Base-by-base conservation (phyloP, 1,140 invertebrate genomes). In the Tribolium castaneum region DNA sequence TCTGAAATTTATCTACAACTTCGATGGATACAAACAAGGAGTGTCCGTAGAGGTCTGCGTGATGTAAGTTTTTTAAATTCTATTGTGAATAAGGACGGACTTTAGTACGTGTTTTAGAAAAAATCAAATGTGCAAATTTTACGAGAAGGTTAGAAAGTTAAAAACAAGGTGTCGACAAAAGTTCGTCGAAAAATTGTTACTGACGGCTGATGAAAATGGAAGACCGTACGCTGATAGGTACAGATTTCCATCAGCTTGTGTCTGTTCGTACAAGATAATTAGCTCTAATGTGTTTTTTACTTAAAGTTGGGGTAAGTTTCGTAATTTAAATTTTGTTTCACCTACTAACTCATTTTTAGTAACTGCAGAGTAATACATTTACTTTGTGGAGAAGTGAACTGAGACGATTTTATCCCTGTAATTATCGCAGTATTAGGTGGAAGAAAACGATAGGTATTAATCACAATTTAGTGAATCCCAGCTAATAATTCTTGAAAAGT, bases 201-300 rank as follows among this genome's bases (percentile, higher is more conserved):
- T 87, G 2, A 88, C 88, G 0, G 54, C 90, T 0, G 85, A 87
- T n/a, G 79, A 84, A 0, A 84, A 87, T 13, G 88, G 88, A 1
- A 78, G 84, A 70, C 83, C 88, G 0, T 83, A 86, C 34, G 83
- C 87, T 3, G 87, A 89, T 75, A 80, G 84, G 19, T 91, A 90
- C 78, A 83, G 84, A 81, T 87, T 92, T 72, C 91, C 91, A 2
- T 89, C 90, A 5, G 91, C 90, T 80, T 92, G 91, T 81, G 88
- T 89, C 25, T 92, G 91, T 49, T 34, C 62, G 3, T 80, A 78
- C 16, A 72, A 56, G 19, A 19, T 19, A 19, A 19, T 19, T 19
- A 19, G 16, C 16, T 19, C 16, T 19, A 1, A 19, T 2, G 16
- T 1, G n/a, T n/a, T n/a, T n/a, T n/a, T n/a, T n/a, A n/a, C 3